These are phyloP conservation scores for Papilio xuthus DNA, from an alignment of 1,140 invertebrate genomes.

Conservation along the genomic window DNA sequence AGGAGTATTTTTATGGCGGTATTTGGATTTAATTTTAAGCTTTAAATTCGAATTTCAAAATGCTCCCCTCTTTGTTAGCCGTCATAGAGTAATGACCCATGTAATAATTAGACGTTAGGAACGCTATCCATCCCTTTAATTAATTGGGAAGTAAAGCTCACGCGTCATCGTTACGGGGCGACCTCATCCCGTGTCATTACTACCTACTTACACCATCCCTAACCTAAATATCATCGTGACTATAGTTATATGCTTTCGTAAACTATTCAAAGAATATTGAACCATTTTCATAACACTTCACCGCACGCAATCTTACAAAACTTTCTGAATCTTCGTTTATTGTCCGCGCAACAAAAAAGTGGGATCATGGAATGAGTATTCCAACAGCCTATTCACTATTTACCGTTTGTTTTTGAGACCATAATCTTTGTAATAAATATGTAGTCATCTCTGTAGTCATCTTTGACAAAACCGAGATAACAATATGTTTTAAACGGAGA, in stretches of 20 bases:
- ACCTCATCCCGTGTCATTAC: not conserved
- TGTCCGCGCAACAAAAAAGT: not conserved
- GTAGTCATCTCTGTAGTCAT: no score
- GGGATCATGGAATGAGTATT: not conserved
- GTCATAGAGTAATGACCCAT: constrained; percentile 8
- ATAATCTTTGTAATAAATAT: no score
- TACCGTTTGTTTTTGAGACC: no score
- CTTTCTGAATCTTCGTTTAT: not conserved
- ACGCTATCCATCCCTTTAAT: constrained; percentile 20
- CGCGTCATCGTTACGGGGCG: constrained; percentile 11
- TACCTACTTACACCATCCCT: not conserved
- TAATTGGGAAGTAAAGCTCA: constrained; percentile 7
- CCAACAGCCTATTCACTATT: no score
- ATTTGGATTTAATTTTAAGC: no score
- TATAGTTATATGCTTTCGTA: not conserved
- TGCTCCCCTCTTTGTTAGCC: not conserved
- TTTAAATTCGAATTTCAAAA: constrained; percentile 11
- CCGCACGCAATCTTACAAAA: not conserved
- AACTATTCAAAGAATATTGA: not conserved
- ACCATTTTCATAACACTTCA: not conserved
- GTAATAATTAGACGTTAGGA: constrained; percentile 21
- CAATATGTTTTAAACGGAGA: no score
- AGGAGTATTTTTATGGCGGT: no score
- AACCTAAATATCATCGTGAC: constrained; percentile 8
- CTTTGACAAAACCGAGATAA: no score